phyloP scores from a whole-genome alignment of 2,888 invertebrate genomes.

The Lepidocyrtoides sp. region DNA sequence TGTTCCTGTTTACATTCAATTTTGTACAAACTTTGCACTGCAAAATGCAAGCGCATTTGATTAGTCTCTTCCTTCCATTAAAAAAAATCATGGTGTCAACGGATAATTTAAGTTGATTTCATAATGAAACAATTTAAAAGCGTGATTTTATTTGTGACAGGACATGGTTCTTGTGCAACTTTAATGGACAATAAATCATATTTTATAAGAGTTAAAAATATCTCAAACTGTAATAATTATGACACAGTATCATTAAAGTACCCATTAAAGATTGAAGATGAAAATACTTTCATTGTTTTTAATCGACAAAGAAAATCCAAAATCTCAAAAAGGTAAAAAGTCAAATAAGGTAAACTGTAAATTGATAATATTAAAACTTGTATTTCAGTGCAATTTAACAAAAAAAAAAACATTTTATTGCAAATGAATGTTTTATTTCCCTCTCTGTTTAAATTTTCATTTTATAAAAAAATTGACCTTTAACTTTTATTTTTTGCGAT shows the following conservation, averaged over 20 bases:
- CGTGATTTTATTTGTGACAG: neutral
- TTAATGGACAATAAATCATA: neutral
- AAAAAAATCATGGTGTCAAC: neutral
- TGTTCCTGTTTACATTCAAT: neutral
- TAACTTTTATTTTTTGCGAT: no score
- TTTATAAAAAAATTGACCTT: neutral
- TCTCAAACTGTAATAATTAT: neutral
- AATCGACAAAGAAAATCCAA: neutral
- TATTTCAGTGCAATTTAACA: no score
- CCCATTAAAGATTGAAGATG: neutral
- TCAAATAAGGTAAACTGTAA: neutral
- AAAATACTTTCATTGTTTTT: conserved; percentile 43
- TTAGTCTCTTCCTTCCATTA: neutral
- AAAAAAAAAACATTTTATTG: neutral
- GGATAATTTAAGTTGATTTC: neutral
- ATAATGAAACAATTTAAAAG: neutral
- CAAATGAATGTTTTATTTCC: neutral
- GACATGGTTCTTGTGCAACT: conserved; percentile 18
- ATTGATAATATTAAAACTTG: no score
- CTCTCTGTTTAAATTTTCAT: neutral
- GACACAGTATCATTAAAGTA: neutral
- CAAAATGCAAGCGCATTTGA: neutral
- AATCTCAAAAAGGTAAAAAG: neutral
- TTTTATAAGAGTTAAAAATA: neutral
- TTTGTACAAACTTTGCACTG: neutral